These are phyloP conservation scores for Equus przewalskii DNA, from an alignment of 2,113 vertebrate species.

Conservation along the genomic window DNA sequence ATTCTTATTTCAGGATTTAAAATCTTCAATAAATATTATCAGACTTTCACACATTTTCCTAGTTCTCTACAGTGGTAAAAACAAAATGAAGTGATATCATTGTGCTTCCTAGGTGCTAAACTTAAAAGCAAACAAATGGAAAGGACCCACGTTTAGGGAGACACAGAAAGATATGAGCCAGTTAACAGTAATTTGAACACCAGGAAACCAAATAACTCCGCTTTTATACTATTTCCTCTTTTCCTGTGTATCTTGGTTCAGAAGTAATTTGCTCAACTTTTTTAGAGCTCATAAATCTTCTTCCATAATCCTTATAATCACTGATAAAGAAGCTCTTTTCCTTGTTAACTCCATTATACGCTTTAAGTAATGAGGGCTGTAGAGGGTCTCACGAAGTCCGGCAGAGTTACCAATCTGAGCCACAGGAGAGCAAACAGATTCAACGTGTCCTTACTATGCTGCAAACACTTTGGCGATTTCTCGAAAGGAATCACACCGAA, in stretches of 20 bases:
- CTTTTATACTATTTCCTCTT: not conserved
- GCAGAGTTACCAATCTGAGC: conserved; percentile 57
- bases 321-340: conserved; percentile 57
- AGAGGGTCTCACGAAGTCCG: conserved; percentile 61
- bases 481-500: conserved; percentile 32
- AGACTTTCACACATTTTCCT: not conserved
- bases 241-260: conserved; percentile 7
- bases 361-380: conserved; percentile 51
- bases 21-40: not conserved
- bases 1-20: conserved; percentile 34
- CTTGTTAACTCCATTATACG: conserved; percentile 57
- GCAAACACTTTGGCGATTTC: conserved; percentile 36
- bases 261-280: conserved; percentile 69
- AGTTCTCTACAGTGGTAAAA: not conserved
- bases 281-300: conserved; percentile 60
- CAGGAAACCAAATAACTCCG: conserved; percentile 14
- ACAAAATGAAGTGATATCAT: not conserved
- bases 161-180: not conserved
- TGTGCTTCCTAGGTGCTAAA: not conserved
- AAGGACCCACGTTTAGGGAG: not conserved
- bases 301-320: conserved; percentile 63
- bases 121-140: not conserved
- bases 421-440: conserved; percentile 48
- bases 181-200: conserved; percentile 2
- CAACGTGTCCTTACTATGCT: conserved; percentile 5